phyloP scores from a whole-genome alignment of 2,888 invertebrate genomes.

The Microctonus aethiopoides region DNA sequence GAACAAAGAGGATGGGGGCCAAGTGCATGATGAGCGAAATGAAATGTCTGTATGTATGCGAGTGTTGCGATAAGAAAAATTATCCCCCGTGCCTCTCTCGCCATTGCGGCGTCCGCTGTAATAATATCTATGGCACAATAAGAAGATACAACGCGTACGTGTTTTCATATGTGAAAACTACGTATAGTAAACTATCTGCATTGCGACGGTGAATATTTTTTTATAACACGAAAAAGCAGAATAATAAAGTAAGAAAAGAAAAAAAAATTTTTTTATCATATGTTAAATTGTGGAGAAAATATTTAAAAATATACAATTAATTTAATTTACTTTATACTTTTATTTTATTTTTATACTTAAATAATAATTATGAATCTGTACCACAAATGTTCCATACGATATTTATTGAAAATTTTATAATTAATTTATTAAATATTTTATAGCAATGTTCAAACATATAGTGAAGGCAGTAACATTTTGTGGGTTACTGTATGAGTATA shows the following conservation, averaged over 20 bases:
- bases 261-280: too few relatives aligned
- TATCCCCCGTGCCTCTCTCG: neutral
- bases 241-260: too few relatives aligned
- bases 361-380: too few relatives aligned
- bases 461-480: neutral
- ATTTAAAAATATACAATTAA: too few relatives aligned
- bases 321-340: too few relatives aligned
- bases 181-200: slow-evolving; percentile 3
- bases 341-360: neutral
- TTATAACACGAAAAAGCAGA: neutral
- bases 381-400: neutral
- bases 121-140: neutral
- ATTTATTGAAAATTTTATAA: neutral
- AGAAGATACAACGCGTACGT: slow-evolving; percentile 18
- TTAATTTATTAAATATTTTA: slow-evolving; percentile 1
- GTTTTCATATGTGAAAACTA: slow-evolving; percentile 12
- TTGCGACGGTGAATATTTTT: slow-evolving; percentile 4
- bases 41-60: neutral
- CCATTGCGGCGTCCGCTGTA: neutral
- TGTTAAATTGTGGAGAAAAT: too few relatives aligned
- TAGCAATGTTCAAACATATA: neutral
- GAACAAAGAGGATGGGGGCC: too few relatives aligned
- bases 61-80: slow-evolving; percentile 14
- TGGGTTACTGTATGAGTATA: neutral
- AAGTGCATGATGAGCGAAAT: too few relatives aligned